These are phyloP conservation scores for Rhincodon typus DNA, from an alignment of 2,797 vertebrate genomes.

Conservation along the genomic window DNA sequence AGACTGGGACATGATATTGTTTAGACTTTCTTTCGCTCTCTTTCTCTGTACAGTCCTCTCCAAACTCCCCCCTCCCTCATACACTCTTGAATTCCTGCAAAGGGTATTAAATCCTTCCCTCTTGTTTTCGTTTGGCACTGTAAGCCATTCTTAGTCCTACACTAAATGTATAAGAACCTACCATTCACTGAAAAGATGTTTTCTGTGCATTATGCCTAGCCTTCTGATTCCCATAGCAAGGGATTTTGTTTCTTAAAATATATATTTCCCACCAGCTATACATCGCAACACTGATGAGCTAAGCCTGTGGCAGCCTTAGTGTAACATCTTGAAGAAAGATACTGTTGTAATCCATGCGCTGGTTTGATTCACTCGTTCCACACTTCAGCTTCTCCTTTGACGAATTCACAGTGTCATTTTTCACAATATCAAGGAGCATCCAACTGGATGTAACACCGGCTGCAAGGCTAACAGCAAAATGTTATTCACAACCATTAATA, in stretches of 20 bases:
- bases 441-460: neutral
- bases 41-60: neutral
- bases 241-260: neutral
- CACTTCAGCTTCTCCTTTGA: neutral
- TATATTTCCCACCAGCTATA: neutral
- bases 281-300: neutral
- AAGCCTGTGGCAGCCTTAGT: neutral
- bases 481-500: neutral
- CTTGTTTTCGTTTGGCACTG: neutral
- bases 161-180: neutral
- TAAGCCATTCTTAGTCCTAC: neutral
- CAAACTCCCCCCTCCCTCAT: neutral
- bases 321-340: neutral
- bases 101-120: neutral
- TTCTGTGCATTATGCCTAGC: neutral
- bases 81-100: too few species aligned
- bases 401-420: neutral
- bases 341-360: neutral
- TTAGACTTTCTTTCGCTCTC: neutral
- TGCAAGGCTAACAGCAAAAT: neutral
- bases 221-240: neutral
- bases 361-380: neutral
- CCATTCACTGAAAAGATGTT: neutral
- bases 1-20: neutral
- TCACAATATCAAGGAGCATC: neutral